Percentiles rank a stretch among this genome's conserved stretches.
These are phyloP conservation scores for Wasmannia auropunctata DNA, from an alignment of 1,140 invertebrate genomes.

Conservation along the genomic window DNA sequence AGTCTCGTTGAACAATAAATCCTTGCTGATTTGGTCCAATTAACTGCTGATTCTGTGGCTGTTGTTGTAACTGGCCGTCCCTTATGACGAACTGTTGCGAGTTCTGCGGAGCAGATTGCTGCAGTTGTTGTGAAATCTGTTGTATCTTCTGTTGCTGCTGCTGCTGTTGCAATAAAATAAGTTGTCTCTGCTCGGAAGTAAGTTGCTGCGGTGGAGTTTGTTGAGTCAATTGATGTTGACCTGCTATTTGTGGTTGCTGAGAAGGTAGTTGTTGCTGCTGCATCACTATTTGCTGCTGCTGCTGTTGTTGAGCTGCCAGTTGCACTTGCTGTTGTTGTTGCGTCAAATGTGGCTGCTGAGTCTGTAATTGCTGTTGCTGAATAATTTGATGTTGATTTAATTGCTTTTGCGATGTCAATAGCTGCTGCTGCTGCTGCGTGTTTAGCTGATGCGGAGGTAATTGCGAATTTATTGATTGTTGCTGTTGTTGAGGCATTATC, in stretches of 20 bases:
- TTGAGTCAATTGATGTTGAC: constrained; percentile 76
- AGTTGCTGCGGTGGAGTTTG: constrained; percentile 78
- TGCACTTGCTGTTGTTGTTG: constrained; percentile 79
- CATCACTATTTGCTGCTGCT: constrained; percentile 71
- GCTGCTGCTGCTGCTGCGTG: constrained; percentile 69
- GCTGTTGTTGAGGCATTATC: constrained; percentile 70
- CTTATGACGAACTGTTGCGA: constrained; percentile 87
- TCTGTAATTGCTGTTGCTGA: constrained; percentile 73
- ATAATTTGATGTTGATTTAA: constrained; percentile 74
- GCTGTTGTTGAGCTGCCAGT: constrained; percentile 71
- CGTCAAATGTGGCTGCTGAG: constrained; percentile 75
- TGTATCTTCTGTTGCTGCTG: constrained; percentile 83
- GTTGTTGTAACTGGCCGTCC: constrained; percentile 86
- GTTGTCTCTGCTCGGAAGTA: constrained; percentile 81
- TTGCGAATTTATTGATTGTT: constrained; percentile 76
- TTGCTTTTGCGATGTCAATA: constrained; percentile 76
- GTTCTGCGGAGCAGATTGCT: constrained; percentile 83
- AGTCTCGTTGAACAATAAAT: constrained; percentile 85
- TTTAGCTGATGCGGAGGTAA: constrained; percentile 77
- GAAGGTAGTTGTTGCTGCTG: constrained; percentile 67
- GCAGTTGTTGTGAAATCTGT: constrained; percentile 84
- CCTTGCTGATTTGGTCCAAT: constrained; percentile 84
- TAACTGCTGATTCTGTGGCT: constrained; percentile 83
- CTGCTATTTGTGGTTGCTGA: constrained; percentile 72
- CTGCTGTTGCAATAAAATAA: constrained; percentile 80